Evolutionary conservation across 2,888 invertebrate species (phyloP), one percentile per base, ranked within the genome.

Genomic region (Drosophila yooni): DNA sequence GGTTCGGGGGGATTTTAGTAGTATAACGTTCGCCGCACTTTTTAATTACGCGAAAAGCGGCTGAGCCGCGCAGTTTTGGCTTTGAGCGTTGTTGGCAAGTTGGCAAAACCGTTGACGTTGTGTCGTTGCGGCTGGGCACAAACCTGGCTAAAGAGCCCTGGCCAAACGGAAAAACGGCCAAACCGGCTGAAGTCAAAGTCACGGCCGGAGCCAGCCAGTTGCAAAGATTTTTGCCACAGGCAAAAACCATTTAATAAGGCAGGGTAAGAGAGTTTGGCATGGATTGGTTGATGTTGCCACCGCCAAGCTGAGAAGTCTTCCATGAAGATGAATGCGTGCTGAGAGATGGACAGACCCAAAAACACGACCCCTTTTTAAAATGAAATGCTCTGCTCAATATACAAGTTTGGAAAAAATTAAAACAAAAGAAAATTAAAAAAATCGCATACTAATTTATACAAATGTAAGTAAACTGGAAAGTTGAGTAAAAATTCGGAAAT

Each of bases 11-110:
- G 29, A 21, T 4, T 33, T 61, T 43, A 69, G 63, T 43, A 65
- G 69, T 63, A 68, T 64, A 79, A 63, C 64, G 77, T 65, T 82
- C 62, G 83, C 90, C 87, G 73, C 89, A 88, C 77, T 90, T 88
- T 88, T 88, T 88, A 88, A 88, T 88, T 88, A 88, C 90, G 87
- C 90, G 83, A 87, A 88, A 78, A 88, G 90, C 83, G 81, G 78
- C 89, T 78, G 90, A 88, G 85, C 90, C 83, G 90, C 90, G 90
- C 89, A 84, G 89, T 84, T 90, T 90, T 86, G 82, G 83, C 75
- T 90, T 83, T 83, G 74, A 82, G 71, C 52, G 64, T 38, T 56
- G 27, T 38, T 56, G 27, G 56, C 74, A 65, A 71, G 52, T 64
- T 61, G 46, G 57, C 34, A 64, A 78, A 80, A 70, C 56, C 71